Percentiles rank a stretch among this genome's conserved stretches.
phyloP scores from a whole-genome alignment of 2,888 invertebrate genomes.

The Dicranocentrus wangi region DNA sequence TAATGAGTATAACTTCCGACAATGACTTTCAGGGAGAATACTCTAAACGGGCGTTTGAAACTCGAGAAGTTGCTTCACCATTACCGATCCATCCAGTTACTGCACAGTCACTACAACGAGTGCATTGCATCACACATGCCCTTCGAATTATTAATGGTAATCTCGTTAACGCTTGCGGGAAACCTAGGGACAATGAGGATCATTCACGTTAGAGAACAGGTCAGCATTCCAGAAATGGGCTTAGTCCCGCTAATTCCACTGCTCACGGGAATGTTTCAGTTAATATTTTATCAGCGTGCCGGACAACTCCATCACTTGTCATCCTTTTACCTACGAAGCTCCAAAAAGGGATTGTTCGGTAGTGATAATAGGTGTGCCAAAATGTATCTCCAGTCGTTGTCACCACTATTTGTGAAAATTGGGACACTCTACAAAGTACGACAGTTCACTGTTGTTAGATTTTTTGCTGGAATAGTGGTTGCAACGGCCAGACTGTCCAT shows the following conservation, averaged over 20 bases:
- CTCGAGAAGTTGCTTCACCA: conserved; percentile 1
- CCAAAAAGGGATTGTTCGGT: conserved; percentile 20
- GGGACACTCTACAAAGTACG: conserved; percentile 16
- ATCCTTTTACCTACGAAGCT: background rate
- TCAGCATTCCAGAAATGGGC: conserved; percentile 1
- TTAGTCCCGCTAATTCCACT: conserved; percentile 23
- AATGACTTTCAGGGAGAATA: no score
- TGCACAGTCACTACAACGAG: conserved; percentile 35
- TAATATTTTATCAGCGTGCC: conserved; percentile 34
- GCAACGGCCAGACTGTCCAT: conserved; percentile 37
- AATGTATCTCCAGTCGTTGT: conserved; percentile 12
- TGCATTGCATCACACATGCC: conserved; percentile 35
- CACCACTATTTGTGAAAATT: conserved; percentile 29
- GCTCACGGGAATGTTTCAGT: conserved; percentile 16
- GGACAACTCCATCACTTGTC: conserved; percentile 36
- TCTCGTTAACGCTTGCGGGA: conserved; percentile 28
- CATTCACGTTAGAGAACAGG: background rate
- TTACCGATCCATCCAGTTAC: conserved; percentile 39
- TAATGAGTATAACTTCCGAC: no score
- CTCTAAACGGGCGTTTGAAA: conserved; percentile 24
- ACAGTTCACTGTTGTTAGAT: conserved; percentile 32
- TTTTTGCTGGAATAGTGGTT: conserved; percentile 9
- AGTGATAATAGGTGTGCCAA: background rate
- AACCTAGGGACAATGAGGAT: conserved; percentile 40
- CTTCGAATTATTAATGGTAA: conserved; percentile 16